Percentiles rank a stretch among this genome's conserved stretches.
These are phyloP conservation scores for Gryllus bimaculatus DNA, from an alignment of 1,140 invertebrate species.

Conservation along the genomic window DNA sequence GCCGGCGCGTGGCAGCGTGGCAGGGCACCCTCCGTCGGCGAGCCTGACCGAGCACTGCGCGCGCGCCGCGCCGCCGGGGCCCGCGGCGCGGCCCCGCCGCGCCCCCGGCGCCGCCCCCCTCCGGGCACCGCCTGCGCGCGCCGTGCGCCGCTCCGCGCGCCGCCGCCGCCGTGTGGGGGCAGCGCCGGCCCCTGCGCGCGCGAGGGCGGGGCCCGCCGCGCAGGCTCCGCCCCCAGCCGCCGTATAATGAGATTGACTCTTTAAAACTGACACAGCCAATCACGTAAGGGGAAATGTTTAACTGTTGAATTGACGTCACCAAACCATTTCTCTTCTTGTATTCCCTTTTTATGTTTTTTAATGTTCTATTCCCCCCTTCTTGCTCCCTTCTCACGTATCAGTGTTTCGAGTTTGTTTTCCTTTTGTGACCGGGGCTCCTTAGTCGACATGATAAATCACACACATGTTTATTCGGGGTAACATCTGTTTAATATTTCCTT, in stretches of 20 bases:
- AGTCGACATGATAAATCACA: not conserved
- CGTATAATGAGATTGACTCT: conserved; percentile 18
- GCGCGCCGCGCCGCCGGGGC: not conserved
- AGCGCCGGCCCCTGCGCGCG: conserved; percentile 8
- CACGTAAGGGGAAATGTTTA: conserved; percentile 4
- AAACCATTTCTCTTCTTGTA: not conserved
- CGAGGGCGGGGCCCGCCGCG: conserved; percentile 6
- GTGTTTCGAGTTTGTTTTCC: not conserved
- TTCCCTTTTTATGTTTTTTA: not conserved
- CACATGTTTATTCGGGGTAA: not conserved
- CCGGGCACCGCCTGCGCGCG: not conserved
- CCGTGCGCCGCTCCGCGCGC: not conserved
- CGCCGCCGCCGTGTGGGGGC: not conserved
- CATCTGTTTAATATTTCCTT: not conserved
- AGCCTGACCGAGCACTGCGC: conserved; percentile 2
- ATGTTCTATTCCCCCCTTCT: not conserved
- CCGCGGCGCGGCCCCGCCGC: too few species aligned
- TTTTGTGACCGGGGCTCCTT: not conserved
- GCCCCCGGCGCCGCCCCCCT: not conserved
- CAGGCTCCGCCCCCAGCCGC: conserved; percentile 8
- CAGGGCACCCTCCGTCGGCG: not conserved
- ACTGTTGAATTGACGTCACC: conserved; percentile 3
- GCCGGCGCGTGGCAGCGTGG: not conserved
- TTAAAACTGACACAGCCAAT: conserved; percentile 9
- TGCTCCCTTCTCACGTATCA: not conserved